A percentile compares a stretch with the other conserved stretches of the same genome.
Evolutionary conservation across 2,797 vertebrate genomes (phyloP).

Genomic region (Hemitrygon akajei): DNA sequence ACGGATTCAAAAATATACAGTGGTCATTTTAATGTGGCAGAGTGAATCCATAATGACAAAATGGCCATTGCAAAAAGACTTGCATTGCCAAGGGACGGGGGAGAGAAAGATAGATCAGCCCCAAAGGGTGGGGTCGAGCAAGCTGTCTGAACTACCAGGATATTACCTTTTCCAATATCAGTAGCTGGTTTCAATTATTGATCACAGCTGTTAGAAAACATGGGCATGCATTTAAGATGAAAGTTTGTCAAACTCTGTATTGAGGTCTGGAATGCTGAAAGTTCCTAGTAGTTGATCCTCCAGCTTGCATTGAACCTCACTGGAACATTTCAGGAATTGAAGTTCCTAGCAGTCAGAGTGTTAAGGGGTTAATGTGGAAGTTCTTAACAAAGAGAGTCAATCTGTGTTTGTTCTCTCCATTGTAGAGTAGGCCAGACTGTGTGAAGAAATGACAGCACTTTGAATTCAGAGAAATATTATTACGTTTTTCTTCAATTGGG

Average conservation of each 20-base stretch:
- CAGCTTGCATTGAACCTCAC: background rate
- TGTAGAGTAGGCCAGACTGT: background rate
- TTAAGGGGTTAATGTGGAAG: background rate
- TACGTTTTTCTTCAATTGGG: background rate
- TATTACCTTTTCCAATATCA: background rate
- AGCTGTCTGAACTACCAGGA: background rate
- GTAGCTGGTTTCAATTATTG: background rate
- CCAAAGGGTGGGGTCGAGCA: too few species aligned
- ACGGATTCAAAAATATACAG: background rate
- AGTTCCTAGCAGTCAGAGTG: background rate
- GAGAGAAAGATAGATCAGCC: background rate
- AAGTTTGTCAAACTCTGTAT: background rate
- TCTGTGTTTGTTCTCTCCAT: background rate
- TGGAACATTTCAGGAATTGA: background rate
- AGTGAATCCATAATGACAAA: background rate
- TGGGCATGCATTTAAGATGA: too few species aligned
- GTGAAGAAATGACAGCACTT: background rate
- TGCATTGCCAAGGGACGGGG: background rate
- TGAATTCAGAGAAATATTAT: background rate
- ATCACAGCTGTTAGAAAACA: background rate
- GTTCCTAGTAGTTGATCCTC: background rate
- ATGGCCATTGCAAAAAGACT: background rate
- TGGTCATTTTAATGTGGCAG: background rate
- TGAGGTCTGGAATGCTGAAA: background rate
- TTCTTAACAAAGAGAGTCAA: background rate